A percentile compares a stretch with the other conserved stretches of the same genome.
These are phyloP conservation scores for Calycopis cecrops DNA, from an alignment of 1,140 invertebrate species.

Conservation along the genomic window DNA sequence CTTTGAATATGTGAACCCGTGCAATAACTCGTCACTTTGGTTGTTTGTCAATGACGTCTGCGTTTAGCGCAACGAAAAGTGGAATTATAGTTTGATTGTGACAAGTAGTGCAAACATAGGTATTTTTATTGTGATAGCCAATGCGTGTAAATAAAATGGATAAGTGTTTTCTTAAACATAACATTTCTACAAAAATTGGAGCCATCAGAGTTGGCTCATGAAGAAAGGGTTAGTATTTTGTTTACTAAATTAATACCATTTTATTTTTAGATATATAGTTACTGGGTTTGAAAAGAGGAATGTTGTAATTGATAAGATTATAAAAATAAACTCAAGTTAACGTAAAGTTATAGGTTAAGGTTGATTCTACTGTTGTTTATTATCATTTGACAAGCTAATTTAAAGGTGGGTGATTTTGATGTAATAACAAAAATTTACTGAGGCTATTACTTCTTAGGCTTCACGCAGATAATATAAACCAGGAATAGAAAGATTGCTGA, in stretches of 20 bases:
- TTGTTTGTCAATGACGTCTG: constrained; percentile 74
- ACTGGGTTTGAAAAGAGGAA: background rate
- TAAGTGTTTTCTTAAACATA: constrained; percentile 61
- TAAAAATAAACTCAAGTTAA: constrained; percentile 17
- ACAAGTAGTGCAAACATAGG: constrained; percentile 68
- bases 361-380: constrained; percentile 38
- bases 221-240: constrained; percentile 73
- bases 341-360: constrained; percentile 40
- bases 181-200: constrained; percentile 59
- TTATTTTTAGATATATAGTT: constrained; percentile 1
- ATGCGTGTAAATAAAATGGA: constrained; percentile 70
- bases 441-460: background rate
- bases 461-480: background rate
- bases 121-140: constrained; percentile 59
- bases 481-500: constrained; percentile 11
- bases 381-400: constrained; percentile 21
- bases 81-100: constrained; percentile 71
- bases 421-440: background rate
- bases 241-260: constrained; percentile 40
- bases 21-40: constrained; percentile 67
- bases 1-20: constrained; percentile 62
- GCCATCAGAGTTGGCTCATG: constrained; percentile 70
- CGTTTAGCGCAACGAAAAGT: constrained; percentile 73
- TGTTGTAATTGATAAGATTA: background rate
- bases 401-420: constrained; percentile 12